Percentiles rank a stretch among this genome's conserved stretches.
Evolutionary conservation across 2,888 invertebrate species (phyloP).

Genomic region (Epinotia nisella): DNA sequence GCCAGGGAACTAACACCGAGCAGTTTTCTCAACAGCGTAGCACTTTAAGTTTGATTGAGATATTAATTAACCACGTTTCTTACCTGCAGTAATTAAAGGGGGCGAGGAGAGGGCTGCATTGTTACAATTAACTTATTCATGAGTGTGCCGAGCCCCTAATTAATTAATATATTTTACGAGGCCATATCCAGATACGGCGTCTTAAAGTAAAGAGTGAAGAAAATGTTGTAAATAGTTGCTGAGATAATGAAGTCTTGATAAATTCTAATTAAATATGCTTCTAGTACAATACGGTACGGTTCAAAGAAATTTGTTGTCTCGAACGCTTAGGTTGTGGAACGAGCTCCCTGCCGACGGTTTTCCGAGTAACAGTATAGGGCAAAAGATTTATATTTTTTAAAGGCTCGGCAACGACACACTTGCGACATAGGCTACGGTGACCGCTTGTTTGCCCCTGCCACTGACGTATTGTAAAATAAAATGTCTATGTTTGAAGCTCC

Average conservation of each 20-base stretch:
- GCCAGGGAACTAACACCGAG: background rate
- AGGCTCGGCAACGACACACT: no score
- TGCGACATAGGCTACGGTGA: no score
- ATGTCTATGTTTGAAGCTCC: no score
- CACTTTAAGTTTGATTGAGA: constrained; percentile 47
- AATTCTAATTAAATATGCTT: background rate
- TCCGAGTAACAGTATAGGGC: no score
- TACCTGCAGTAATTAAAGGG: constrained; percentile 67
- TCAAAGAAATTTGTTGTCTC: no score
- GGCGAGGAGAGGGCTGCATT: constrained; percentile 60
- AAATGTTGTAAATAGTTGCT: constrained; percentile 53
- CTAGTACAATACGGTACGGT: no score
- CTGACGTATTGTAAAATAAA: no score
- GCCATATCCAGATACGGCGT: constrained; percentile 74
- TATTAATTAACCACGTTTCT: constrained; percentile 59
- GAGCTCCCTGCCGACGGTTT: no score
- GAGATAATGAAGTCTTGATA: background rate
- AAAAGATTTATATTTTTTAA: no score
- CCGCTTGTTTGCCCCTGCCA: no score
- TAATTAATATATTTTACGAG: constrained; percentile 83
- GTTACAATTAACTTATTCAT: constrained; percentile 80
- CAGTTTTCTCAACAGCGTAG: constrained; percentile 21
- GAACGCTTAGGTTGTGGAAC: no score
- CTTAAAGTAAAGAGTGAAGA: constrained; percentile 70
- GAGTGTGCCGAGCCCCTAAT: constrained; percentile 74